phyloP scores from a whole-genome alignment of 2,888 invertebrate species.

The Polyommatus iphigenia region DNA sequence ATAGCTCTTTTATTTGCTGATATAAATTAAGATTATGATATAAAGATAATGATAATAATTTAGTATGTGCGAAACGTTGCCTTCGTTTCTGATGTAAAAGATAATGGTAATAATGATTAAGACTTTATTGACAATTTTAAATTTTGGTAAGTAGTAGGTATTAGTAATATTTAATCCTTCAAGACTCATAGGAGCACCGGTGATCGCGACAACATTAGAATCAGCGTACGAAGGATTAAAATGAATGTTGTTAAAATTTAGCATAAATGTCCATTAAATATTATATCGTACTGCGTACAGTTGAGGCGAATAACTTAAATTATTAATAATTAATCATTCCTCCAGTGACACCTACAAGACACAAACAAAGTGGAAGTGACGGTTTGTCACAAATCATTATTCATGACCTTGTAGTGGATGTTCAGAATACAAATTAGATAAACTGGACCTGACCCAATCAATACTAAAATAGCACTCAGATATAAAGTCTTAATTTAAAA shows the following conservation, averaged over 20 bases:
- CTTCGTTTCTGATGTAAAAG: background rate
- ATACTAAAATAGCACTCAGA: slow-evolving; percentile 10
- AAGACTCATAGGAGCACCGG: no score
- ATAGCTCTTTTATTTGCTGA: background rate
- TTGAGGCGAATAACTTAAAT: background rate
- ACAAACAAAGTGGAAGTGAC: background rate
- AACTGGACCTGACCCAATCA: background rate
- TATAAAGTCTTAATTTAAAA: background rate
- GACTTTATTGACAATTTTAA: background rate
- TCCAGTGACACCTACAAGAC: background rate
- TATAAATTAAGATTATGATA: background rate
- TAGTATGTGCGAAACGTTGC: background rate
- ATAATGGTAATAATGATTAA: background rate
- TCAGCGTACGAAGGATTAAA: no score
- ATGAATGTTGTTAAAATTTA: background rate
- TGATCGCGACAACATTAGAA: no score
- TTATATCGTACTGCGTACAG: no score
- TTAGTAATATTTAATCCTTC: background rate
- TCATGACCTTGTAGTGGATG: background rate
- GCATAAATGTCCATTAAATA: no score
- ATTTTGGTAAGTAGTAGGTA: no score
- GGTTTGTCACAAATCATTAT: slow-evolving; percentile 6
- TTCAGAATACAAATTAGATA: slow-evolving; percentile 18
- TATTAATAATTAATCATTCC: background rate
- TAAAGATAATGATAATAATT: background rate